A percentile compares a stretch with the other conserved stretches of the same genome.
phyloP scores from a whole-genome alignment of 2,113 vertebrate species.

The Mustela lutreola region DNA sequence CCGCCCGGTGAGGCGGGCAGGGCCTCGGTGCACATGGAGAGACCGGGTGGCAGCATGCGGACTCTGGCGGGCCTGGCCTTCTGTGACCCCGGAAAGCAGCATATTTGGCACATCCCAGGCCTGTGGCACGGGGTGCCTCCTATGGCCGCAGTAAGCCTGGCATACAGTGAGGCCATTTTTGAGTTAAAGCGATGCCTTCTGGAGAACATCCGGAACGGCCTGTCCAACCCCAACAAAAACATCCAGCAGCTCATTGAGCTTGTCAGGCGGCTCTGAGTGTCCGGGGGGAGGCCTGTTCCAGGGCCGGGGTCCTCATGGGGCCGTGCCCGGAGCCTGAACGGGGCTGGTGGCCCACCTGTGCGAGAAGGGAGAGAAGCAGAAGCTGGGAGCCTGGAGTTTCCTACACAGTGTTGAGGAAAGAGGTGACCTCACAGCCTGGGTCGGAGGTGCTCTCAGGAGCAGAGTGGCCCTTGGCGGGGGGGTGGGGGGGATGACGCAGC shows the following conservation, averaged over 20 bases:
- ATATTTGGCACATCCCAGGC: conserved; percentile 83
- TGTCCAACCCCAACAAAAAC: conserved; percentile 75
- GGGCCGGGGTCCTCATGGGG: background rate
- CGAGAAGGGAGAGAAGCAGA: background rate
- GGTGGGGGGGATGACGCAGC: background rate
- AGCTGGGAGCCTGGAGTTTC: background rate
- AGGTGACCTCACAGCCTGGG: background rate
- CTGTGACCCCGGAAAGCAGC: conserved; percentile 73
- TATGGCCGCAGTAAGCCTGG: conserved; percentile 83
- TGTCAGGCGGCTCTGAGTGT: conserved; percentile 79
- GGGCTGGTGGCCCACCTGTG: background rate
- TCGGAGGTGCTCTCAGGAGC: background rate
- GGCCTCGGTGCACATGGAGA: conserved; percentile 87
- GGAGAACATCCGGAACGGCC: conserved; percentile 80
- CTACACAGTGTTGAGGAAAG: background rate
- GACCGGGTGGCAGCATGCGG: conserved; percentile 73
- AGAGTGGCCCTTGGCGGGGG: background rate
- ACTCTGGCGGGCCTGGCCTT: conserved; percentile 67
- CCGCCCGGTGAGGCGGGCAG: conserved; percentile 86
- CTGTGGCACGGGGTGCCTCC: conserved; percentile 84
- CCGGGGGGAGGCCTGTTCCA: background rate
- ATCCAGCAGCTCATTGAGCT: conserved; percentile 83
- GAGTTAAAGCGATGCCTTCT: conserved; percentile 84
- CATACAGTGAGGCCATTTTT: conserved; percentile 84
- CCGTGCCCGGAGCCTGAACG: background rate